Base-by-base conservation (phyloP, 2,797 vertebrate species). In the Arremon aurantiirostris region DNA sequence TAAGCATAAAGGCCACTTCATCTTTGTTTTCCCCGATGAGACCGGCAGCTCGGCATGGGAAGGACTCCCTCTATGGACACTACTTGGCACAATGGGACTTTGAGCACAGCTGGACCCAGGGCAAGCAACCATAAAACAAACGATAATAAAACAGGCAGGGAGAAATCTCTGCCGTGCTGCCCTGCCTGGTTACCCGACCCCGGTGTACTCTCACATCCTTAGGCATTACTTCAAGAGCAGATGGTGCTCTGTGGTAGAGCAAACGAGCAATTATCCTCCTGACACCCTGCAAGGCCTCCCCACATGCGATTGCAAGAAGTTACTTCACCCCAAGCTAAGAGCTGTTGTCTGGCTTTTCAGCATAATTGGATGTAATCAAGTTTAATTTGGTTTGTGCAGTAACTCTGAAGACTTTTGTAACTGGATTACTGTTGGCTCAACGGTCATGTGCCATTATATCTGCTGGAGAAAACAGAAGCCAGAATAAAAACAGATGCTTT, bases 361-460 rank as follows among this genome's bases (percentile, higher is more conserved):
- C 95, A 97, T 97, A 97, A 98, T 98, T 97, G 97, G 97, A 96
- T 94, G 93, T 98, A 98, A 98, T 98, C 97, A 96, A 96, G 97
- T 97, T 97, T 98, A 97, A 98, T 98, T 94, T 83, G 89, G 97
- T 97, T 93, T 96, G 95, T 97, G 97, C 95, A 96, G 97, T 96
- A 97, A 97, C 97, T 97, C 97, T 83, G 96, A 97, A 96, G 97
- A 95, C 97, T 97, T 97, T 97, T 97, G 65, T 96, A 98, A 98
- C 94, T 96, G 92, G 93, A 98, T 98, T 98, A 98, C 89, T 96
- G 97, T 97, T 85, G 88, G 97, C 97, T 97, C 96, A 97, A 93
- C 61, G 95, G 97, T 98, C 98, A 98, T 97, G 96, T 97, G 96
- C 95, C 92, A 98, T 98, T 97, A 97, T 86, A 94, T 96, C 95